Evolutionary conservation across 2,113 vertebrate species (phyloP).

Genomic region (Cynopterus brachyotis): DNA sequence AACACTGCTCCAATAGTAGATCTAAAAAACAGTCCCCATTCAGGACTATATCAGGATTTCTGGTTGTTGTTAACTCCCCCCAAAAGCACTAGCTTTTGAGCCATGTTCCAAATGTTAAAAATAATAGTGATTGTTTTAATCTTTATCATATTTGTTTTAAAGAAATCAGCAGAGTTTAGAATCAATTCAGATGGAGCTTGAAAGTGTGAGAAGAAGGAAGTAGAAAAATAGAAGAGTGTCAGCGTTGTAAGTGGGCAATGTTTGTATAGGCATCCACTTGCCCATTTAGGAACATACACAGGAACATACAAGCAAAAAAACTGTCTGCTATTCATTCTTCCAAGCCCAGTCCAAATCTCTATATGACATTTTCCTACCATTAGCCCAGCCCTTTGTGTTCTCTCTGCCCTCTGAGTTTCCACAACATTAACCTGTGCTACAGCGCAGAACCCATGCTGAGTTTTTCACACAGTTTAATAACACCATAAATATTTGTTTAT

Average conservation of each 20-base stretch:
- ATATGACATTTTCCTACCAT: background rate
- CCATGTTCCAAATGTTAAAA: background rate
- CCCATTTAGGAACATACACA: background rate
- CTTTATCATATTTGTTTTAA: background rate
- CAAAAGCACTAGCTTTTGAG: background rate
- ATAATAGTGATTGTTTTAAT: background rate
- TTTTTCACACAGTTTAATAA: background rate
- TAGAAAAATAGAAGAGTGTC: background rate
- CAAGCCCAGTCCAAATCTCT: background rate
- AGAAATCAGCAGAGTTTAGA: background rate
- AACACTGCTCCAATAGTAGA: no score
- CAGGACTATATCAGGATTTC: background rate
- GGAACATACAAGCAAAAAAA: background rate
- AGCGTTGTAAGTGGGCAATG: rapidly evolving
- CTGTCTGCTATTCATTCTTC: background rate
- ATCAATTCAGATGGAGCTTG: background rate
- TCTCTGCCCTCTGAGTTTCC: background rate
- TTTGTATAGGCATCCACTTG: background rate
- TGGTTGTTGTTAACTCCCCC: background rate
- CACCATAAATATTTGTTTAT: background rate
- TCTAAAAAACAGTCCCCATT: background rate
- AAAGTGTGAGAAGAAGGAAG: background rate
- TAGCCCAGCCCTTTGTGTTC: rapidly evolving
- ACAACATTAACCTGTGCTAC: no score
- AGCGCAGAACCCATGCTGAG: background rate